phyloP scores from a whole-genome alignment of 2,888 invertebrate species.

The Tuta absoluta region DNA sequence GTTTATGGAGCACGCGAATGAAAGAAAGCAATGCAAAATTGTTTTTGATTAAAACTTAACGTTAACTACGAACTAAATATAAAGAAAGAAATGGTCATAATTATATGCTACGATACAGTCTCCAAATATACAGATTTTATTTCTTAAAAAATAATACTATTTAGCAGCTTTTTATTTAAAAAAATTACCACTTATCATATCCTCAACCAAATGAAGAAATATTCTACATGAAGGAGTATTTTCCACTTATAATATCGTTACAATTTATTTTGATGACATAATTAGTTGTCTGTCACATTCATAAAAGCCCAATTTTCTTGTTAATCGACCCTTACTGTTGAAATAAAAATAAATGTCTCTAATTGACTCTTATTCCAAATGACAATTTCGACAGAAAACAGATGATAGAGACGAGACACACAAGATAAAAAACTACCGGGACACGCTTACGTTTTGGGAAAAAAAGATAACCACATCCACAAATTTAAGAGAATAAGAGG shows the following conservation, averaged over 20 bases:
- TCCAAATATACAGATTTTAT: too few relatives aligned
- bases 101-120: too few relatives aligned
- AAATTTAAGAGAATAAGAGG: background rate
- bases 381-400: slow-evolving; percentile 50
- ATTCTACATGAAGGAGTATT: background rate
- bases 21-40: too few relatives aligned
- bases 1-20: too few relatives aligned
- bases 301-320: slow-evolving; percentile 37
- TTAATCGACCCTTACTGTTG: slow-evolving; percentile 48
- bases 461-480: background rate
- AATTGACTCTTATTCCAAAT: slow-evolving; percentile 50
- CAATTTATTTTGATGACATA: slow-evolving; percentile 39
- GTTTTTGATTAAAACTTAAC: too few relatives aligned
- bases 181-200: too few relatives aligned
- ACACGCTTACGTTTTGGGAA: slow-evolving; percentile 38
- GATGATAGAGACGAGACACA: slow-evolving; percentile 37
- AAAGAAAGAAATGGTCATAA: too few relatives aligned
- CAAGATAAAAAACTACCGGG: slow-evolving; percentile 38
- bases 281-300: slow-evolving; percentile 46
- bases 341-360: slow-evolving; percentile 48
- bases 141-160: too few relatives aligned
- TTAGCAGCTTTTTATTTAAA: too few relatives aligned
- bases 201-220: background rate
- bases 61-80: too few relatives aligned
- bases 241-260: slow-evolving; percentile 28